Evolutionary conservation across 1,140 invertebrate species (phyloP), one percentile per base, ranked within the genome.

Genomic region (Sarcophaga peregrina): DNA sequence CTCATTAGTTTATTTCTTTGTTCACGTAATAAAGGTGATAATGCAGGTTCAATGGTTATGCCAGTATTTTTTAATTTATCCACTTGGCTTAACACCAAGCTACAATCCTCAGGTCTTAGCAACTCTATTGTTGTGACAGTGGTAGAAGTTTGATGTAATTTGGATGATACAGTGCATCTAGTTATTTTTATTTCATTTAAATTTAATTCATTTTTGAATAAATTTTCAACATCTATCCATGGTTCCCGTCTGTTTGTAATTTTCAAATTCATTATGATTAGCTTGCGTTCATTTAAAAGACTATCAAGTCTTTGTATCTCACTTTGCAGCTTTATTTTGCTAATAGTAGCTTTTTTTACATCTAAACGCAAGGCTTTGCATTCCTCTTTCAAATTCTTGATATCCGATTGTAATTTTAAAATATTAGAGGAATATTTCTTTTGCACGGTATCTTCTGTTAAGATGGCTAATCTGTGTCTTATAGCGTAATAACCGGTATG

Each of bases 31-130:
- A 80, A 76, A 76, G 76, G 81, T 0, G 83, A 83, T 54, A 82
- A 76, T n/a, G 78, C 54, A 5, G 72, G 20, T 37, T 82, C 81
- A 37, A 83, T 80, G 50, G 48, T 76, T 45, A 83, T 83, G 9
- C 83, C 83, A 5, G 83, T 83, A n/a, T 83, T 62, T 82, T 78
- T 83, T 50, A 83, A 78, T 82, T 81, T 82, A 73, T 17, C 25
- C 15, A 58, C 48, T 25, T 82, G 74, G 11, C 75, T 58, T 45
- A 82, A 76, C 25, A 83, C 82, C 13, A 45, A 37, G 48, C 80
- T 82, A 9, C 52, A 50, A 82, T 82, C 81, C 6, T 15, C 10
- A 13, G 52, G 50, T 13, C 62, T 81, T 58, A 76, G 20, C 25
- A 83, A 45, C n/a, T 82, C 78, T 11, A 83, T 50, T 6, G 72